Percentiles rank a stretch among this genome's conserved stretches.
These are phyloP conservation scores for Campoplex nolae DNA, from an alignment of 2,888 invertebrate genomes.

Conservation along the genomic window DNA sequence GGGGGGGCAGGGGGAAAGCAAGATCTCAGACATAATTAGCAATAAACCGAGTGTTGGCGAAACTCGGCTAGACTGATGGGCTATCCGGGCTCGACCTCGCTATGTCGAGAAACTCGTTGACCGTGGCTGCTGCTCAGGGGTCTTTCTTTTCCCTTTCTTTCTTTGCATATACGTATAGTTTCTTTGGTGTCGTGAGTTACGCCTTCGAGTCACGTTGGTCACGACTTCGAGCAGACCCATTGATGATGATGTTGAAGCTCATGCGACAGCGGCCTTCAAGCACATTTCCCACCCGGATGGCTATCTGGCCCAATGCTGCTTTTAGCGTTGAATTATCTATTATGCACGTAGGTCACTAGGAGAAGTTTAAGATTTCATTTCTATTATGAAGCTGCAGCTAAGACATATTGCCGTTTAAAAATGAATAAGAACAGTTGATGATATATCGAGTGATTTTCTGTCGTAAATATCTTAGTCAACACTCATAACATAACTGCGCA, in stretches of 20 bases:
- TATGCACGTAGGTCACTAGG: neutral
- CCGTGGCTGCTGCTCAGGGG: conserved; percentile 52
- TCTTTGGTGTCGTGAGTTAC: conserved; percentile 61
- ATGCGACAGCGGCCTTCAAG: conserved; percentile 17
- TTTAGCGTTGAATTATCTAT: conserved; percentile 31
- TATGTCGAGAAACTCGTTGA: conserved; percentile 62
- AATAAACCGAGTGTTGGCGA: conserved; percentile 63
- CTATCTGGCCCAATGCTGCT: conserved; percentile 55
- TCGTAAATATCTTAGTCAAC: no score
- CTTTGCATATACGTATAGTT: neutral
- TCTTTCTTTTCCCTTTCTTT: conserved; percentile 13
- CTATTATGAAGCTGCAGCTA: no score
- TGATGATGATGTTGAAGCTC: conserved; percentile 63
- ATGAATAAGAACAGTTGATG: no score
- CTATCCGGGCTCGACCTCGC: conserved; percentile 56
- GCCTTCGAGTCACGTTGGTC: conserved; percentile 69
- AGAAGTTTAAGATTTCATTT: no score
- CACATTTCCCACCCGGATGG: conserved; percentile 33
- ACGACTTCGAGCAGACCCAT: conserved; percentile 62
- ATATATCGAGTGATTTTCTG: no score
- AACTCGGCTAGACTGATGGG: conserved; percentile 60
- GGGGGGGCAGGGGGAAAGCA: conserved; percentile 40
- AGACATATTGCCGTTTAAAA: no score
- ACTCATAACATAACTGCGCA: no score
- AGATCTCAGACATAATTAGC: conserved; percentile 66